Conservation (phyloP, 1,140 invertebrate genomes). For the Oncopodura yosiiana region DNA sequence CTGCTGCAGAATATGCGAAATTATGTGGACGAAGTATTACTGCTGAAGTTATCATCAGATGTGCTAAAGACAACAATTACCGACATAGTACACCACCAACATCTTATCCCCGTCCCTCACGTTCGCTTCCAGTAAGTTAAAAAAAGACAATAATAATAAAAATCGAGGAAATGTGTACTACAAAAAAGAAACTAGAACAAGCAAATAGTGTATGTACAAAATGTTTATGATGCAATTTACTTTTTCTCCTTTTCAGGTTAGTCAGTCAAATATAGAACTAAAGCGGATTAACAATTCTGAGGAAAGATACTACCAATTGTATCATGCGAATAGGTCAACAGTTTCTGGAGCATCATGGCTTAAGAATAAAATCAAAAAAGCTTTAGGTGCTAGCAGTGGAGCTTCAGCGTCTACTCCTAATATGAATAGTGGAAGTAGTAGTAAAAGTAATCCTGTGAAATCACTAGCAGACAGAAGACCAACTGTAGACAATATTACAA, state of each 20-base stretch:
- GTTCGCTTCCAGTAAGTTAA: conserved; percentile 46
- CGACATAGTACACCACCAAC: conserved; percentile 46
- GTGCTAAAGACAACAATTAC: conserved; percentile 36
- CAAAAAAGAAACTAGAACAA: too few relatives aligned
- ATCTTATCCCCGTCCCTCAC: conserved; percentile 48
- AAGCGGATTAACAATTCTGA: conserved; percentile 27
- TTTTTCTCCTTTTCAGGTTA: conserved; percentile 5
- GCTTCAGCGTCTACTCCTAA: background rate
- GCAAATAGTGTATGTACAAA: too few relatives aligned
- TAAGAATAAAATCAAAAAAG: conserved; percentile 49
- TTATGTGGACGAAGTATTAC: conserved; percentile 64
- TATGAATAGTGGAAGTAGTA: too few relatives aligned
- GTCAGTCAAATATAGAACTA: conserved; percentile 21
- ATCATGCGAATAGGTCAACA: conserved; percentile 11
- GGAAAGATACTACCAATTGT: conserved; percentile 27
- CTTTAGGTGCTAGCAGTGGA: conserved; percentile 41
- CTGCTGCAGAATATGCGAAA: conserved; percentile 67
- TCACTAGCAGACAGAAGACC: conserved; percentile 31
- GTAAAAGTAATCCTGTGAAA: conserved; percentile 38
- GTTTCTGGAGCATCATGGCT: conserved; percentile 39
- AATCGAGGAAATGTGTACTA: background rate
- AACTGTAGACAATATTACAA: conserved; percentile 27
- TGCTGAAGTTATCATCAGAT: conserved; percentile 56
- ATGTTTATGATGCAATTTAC: background rate
- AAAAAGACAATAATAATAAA: background rate